These are phyloP conservation scores for Heliconius aoede DNA, from an alignment of 2,888 invertebrate genomes.

Conservation along the genomic window DNA sequence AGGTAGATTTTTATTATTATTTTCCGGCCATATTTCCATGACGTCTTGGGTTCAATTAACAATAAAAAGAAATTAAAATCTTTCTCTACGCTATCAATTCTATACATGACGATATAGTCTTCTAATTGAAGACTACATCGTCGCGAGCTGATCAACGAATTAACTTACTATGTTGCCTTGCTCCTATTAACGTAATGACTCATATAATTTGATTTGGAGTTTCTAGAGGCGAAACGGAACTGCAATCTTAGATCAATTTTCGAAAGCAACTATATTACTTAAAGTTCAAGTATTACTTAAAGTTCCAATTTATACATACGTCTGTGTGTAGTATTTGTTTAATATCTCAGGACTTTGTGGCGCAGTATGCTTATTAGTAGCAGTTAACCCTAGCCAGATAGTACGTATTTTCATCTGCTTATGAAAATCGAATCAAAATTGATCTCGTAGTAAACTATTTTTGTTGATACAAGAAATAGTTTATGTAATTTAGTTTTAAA, in stretches of 20 bases:
- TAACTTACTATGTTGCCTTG: conserved; percentile 28
- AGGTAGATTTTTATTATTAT: no score
- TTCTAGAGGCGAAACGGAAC: conserved; percentile 32
- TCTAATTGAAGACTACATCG: conserved; percentile 5
- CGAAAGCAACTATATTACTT: not conserved
- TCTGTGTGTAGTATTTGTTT: no score
- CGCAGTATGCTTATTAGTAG: no score
- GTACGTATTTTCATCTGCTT: no score
- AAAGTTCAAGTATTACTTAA: not conserved
- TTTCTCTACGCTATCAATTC: not conserved
- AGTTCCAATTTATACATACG: not conserved
- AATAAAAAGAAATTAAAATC: not conserved
- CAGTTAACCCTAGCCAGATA: no score
- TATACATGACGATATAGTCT: no score
- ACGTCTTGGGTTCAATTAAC: not conserved
- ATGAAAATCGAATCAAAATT: no score
- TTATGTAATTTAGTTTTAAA: no score
- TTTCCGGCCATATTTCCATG: no score
- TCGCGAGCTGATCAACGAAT: conserved; percentile 35
- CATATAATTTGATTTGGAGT: conserved; percentile 42
- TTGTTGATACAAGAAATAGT: no score
- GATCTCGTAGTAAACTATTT: no score
- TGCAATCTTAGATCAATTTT: conserved; percentile 35
- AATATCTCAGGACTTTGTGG: no score
- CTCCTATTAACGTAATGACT: conserved; percentile 44